Evolutionary conservation across 2,113 vertebrate genomes (phyloP), one percentile per base, ranked within the genome.

Genomic region (Hoplias malabaricus): DNA sequence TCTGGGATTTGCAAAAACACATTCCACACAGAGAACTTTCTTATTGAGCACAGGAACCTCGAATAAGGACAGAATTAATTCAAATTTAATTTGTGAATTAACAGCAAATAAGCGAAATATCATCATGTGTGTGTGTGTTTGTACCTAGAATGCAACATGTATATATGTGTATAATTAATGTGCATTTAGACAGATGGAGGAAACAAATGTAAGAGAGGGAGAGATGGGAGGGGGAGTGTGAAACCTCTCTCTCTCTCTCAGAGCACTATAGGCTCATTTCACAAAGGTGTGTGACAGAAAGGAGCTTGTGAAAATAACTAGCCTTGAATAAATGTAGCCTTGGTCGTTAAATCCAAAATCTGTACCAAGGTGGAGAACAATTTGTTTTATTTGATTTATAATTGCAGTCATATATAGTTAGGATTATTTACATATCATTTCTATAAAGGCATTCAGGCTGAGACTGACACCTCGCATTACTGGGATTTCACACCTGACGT

Each of bases 221-320:
- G 40, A 53, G 53, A 54, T 33, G 67, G 77, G 80, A 65, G n/a
- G 75, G 87, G 82, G 86, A 66, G 80, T 87, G 87, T 85, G 88
- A 88, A 87, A 89, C 84, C 88, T 87, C 76, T 90, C 88, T 87
- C 89, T 87, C 87, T 86, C 88, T 87, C 84, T 83, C 89, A 90
- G 19, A 14, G 12, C 40, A 68, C 50, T 42, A 56, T 1, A 69
- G 67, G 31, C 62, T 31, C 14, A n/a, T 19, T 50, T 69, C 43
- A 34, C 43, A 50, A 29, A 48, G 46, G 29, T 29, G 43, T 12
- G 4, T 10, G 1, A 21, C 43, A 33, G 9, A 23, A 53, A 65
- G 29, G 31, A 36, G 31, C 34, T 23, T 56, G 53, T 36, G 29
- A 46, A 27, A 54, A 57, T 25, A 53, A 46, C 19, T 36, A 62